Conservation (phyloP, 2,888 invertebrate species). For the Drosophila buzzatii region DNA sequence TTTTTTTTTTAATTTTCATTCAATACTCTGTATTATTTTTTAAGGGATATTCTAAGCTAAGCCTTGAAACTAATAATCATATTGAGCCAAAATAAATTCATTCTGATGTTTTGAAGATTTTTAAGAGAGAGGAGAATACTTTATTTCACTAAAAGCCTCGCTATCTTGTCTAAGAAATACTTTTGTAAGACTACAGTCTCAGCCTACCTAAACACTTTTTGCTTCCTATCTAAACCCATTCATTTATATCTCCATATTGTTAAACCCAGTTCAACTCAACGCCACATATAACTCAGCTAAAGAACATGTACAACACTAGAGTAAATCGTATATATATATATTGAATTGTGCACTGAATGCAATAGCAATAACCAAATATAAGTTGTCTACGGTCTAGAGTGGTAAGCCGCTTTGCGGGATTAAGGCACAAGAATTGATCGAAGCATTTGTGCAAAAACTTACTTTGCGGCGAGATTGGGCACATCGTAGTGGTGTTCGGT, state of each 20-base stretch:
- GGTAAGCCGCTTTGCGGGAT: conserved; percentile 35
- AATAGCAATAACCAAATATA: conserved; percentile 11
- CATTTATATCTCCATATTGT: background rate
- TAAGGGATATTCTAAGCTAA: too few relatives aligned
- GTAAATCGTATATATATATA: background rate
- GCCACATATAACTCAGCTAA: background rate
- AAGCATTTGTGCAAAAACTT: conserved; percentile 45
- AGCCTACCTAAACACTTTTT: background rate
- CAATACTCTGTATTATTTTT: too few relatives aligned
- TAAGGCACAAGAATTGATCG: conserved; percentile 12
- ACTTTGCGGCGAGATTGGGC: conserved; percentile 92
- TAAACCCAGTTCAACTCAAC: background rate
- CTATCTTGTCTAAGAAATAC: too few relatives aligned
- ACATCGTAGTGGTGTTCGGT: conserved; percentile 95
- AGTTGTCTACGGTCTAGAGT: background rate
- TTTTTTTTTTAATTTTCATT: too few relatives aligned
- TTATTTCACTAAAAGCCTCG: too few relatives aligned
- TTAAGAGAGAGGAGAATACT: too few relatives aligned
- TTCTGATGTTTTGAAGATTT: too few relatives aligned
- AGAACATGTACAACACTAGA: background rate
- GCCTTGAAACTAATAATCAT: too few relatives aligned
- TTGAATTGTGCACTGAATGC: background rate
- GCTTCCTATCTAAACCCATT: background rate
- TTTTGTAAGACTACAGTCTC: too few relatives aligned
- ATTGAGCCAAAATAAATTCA: too few relatives aligned